phyloP scores from a whole-genome alignment of 2,797 vertebrate genomes.

The Otus scops region DNA sequence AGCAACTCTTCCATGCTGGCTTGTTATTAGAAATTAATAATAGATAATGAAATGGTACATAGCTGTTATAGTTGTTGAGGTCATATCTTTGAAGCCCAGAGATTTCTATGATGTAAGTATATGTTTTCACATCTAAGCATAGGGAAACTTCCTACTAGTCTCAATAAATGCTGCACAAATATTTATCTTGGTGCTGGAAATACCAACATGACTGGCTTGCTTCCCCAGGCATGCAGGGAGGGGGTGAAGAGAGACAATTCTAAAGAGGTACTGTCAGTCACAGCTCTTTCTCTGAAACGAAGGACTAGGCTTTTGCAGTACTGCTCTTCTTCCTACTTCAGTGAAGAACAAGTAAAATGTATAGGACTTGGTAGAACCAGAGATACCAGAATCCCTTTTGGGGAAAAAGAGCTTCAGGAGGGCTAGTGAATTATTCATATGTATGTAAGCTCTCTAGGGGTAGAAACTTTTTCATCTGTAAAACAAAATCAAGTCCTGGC shows the following conservation, averaged over 20 bases:
- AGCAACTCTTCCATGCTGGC: background rate
- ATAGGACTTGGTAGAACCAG: background rate
- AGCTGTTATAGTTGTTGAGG: background rate
- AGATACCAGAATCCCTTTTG: background rate
- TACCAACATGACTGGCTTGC: accelerated
- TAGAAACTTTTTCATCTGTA: background rate
- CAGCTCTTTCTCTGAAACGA: background rate
- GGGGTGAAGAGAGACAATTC: background rate
- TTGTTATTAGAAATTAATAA: background rate
- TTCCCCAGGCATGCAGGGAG: background rate
- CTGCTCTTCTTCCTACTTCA: background rate
- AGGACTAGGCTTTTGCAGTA: background rate
- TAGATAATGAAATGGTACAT: background rate
- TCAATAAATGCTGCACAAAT: background rate
- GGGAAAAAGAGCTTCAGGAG: background rate
- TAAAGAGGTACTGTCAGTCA: background rate
- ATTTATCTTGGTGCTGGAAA: background rate
- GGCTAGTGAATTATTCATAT: background rate
- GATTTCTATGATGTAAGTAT: background rate
- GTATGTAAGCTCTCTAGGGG: background rate
- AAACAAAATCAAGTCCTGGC: background rate
- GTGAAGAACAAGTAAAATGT: background rate
- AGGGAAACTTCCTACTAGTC: background rate
- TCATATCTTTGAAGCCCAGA: background rate
- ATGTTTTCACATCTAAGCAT: background rate